A percentile compares a stretch with the other conserved stretches of the same genome.
Evolutionary conservation across 2,113 vertebrate species (phyloP).

Genomic region (Albula glossodonta): DNA sequence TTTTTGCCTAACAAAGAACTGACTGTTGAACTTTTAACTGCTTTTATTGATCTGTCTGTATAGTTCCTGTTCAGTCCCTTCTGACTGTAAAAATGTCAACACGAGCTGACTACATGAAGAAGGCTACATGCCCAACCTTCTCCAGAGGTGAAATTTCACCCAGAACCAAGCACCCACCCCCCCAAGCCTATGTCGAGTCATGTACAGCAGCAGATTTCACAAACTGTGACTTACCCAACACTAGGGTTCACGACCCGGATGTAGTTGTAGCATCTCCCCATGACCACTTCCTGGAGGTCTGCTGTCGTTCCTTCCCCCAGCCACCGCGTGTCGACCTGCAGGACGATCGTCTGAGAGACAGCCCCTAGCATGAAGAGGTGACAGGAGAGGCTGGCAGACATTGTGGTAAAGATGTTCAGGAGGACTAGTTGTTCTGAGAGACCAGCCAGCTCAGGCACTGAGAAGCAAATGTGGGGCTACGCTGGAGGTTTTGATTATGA

Average conservation of each 20-base stretch:
- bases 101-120: no score
- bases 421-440: neutral
- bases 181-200: neutral
- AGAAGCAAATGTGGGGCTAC: neutral
- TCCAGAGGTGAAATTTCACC: no score
- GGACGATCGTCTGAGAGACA: neutral
- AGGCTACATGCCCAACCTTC: no score
- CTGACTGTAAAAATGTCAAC: no score
- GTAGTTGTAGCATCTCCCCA: slow-evolving; percentile 72
- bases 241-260: slow-evolving; percentile 47
- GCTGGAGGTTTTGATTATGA: neutral
- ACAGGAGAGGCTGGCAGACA: neutral
- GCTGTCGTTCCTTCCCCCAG: slow-evolving; percentile 59
- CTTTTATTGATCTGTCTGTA: no score
- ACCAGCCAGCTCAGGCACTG: neutral
- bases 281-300: slow-evolving; percentile 61
- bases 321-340: slow-evolving; percentile 41
- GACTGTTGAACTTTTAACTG: no score
- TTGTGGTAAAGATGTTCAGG: neutral
- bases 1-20: no score
- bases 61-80: no score
- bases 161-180: no score
- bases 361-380: neutral
- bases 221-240: slow-evolving; percentile 59
- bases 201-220: neutral